These are phyloP conservation scores for Dromius quadrimaculatus DNA, from an alignment of 2,888 invertebrate species.

Conservation along the genomic window DNA sequence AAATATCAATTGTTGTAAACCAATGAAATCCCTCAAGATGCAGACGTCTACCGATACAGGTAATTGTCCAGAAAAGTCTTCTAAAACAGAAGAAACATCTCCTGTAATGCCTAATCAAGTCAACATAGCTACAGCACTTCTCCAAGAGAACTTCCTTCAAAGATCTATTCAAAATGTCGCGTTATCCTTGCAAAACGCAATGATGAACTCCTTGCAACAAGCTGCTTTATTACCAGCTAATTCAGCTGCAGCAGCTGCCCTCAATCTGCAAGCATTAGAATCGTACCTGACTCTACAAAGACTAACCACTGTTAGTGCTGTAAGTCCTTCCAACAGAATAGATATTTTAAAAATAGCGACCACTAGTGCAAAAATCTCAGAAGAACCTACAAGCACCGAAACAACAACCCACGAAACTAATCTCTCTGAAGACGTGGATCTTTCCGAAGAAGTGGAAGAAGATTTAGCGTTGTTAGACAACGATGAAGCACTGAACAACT, in stretches of 20 bases:
- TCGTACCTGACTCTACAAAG: slow-evolving; percentile 87
- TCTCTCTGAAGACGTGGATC: slow-evolving; percentile 73
- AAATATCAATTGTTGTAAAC: background rate
- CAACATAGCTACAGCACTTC: slow-evolving; percentile 70
- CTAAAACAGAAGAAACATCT: slow-evolving; percentile 56
- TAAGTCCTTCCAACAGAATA: slow-evolving; percentile 68
- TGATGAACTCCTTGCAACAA: slow-evolving; percentile 87
- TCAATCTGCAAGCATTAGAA: slow-evolving; percentile 87
- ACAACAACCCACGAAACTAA: slow-evolving; percentile 62
- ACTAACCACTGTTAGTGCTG: slow-evolving; percentile 77
- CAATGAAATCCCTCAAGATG: slow-evolving; percentile 42
- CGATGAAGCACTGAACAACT: slow-evolving; percentile 73
- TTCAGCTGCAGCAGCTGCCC: slow-evolving; percentile 85
- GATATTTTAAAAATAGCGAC: slow-evolving; percentile 77
- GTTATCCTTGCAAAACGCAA: slow-evolving; percentile 84
- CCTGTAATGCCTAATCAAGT: slow-evolving; percentile 55
- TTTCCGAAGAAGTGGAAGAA: slow-evolving; percentile 80
- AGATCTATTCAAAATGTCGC: slow-evolving; percentile 78
- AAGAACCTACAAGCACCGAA: slow-evolving; percentile 61
- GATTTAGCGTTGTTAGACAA: slow-evolving; percentile 81
- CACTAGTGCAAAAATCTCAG: slow-evolving; percentile 63
- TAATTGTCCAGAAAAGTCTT: slow-evolving; percentile 53
- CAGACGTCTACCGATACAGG: slow-evolving; percentile 54
- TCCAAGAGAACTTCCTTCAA: slow-evolving; percentile 74
- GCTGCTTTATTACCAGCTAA: slow-evolving; percentile 85